phyloP scores from a whole-genome alignment of 2,797 vertebrate species.

The Dryobates pubescens region DNA sequence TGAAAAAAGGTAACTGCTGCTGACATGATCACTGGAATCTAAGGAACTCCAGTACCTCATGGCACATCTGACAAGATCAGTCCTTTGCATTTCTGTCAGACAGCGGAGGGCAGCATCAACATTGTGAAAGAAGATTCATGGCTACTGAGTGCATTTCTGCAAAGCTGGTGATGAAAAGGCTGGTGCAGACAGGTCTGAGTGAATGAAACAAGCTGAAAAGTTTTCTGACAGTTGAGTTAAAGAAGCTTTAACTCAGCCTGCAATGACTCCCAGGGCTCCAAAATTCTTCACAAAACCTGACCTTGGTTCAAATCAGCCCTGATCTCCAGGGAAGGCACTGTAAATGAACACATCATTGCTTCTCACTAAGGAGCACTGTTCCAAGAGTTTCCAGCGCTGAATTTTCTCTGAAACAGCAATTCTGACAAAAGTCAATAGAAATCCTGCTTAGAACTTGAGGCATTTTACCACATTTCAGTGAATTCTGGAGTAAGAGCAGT shows the following conservation, averaged over 20 bases:
- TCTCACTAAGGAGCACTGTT: not conserved
- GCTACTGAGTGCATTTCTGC: not conserved
- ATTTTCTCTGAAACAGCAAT: not conserved
- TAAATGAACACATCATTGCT: not conserved
- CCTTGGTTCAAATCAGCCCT: not conserved
- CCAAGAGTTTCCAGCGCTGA: not conserved
- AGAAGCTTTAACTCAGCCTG: not conserved
- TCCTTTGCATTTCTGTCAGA: not conserved
- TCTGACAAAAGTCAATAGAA: not conserved
- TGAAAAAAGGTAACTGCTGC: not conserved
- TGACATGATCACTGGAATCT: not conserved
- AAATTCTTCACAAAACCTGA: not conserved
- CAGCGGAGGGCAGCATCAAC: slow-evolving; percentile 21
- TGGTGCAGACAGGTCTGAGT: not conserved
- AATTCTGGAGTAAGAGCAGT: not conserved
- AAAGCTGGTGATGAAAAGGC: not conserved
- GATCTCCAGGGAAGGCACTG: not conserved
- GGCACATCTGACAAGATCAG: not conserved
- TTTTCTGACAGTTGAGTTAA: not conserved
- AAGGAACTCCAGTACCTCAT: not conserved
- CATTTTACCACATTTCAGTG: not conserved
- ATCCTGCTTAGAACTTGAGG: not conserved
- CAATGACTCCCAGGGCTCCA: not conserved
- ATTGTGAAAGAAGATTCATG: not conserved
- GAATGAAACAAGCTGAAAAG: not conserved